Percentiles rank a stretch among this genome's conserved stretches.
Conservation (phyloP, 2,797 vertebrate genomes). For the Morelia viridis region DNA sequence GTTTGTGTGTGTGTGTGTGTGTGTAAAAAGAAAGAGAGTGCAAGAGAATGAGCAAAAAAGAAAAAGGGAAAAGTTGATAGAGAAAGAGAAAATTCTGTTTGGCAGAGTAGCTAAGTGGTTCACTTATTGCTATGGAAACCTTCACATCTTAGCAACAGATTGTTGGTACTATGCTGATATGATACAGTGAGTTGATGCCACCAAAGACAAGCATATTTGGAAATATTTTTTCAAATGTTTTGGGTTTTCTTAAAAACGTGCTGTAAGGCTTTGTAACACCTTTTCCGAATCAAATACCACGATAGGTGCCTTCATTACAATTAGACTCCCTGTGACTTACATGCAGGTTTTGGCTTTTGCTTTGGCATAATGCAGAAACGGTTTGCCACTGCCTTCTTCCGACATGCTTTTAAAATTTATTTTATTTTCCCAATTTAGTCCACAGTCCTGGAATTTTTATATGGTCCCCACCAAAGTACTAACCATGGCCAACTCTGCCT, state of each 20-base stretch:
- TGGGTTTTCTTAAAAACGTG: constrained; percentile 10
- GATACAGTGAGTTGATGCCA: constrained; percentile 57
- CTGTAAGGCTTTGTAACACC: not conserved
- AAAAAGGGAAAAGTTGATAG: not conserved
- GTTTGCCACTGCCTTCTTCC: not conserved
- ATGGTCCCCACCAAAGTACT: not conserved
- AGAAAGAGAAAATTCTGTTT: constrained; percentile 35
- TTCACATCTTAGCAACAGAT: constrained; percentile 74
- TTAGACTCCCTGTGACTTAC: not conserved
- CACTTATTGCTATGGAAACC: constrained; percentile 77
- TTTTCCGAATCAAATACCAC: constrained; percentile 10
- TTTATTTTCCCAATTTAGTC: not conserved
- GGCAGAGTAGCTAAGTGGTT: constrained; percentile 65
- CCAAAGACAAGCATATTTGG: constrained; percentile 47
- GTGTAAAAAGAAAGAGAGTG: not conserved
- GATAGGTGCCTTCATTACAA: not conserved
- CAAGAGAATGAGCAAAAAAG: not conserved
- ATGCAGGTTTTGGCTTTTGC: too few relatives aligned
- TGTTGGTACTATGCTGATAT: constrained; percentile 68
- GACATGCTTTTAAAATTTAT: not conserved
- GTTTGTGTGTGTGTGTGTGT: not conserved
- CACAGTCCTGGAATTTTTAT: not conserved
- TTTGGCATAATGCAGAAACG: not conserved
- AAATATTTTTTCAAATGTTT: constrained; percentile 28
- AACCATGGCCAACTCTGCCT: not conserved